A percentile compares a stretch with the other conserved stretches of the same genome.
Evolutionary conservation across 2,888 invertebrate species (phyloP).

Genomic region (Deroplatys truncata): DNA sequence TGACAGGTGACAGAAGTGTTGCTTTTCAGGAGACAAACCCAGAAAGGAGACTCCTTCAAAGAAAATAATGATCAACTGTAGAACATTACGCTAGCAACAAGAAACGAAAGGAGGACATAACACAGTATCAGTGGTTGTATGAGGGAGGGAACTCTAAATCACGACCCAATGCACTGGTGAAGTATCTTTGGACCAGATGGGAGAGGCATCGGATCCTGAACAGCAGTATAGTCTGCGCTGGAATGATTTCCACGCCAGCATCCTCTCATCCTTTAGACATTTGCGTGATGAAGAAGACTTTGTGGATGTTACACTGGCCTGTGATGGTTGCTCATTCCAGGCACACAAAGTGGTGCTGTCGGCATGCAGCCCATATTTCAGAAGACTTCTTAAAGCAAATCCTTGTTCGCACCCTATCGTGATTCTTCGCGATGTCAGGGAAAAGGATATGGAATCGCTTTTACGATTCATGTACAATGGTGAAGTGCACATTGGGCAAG

Average conservation of each 20-base stretch:
- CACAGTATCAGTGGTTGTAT: neutral
- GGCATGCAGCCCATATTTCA: constrained; percentile 90
- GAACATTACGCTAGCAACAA: neutral
- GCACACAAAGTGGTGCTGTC: constrained; percentile 89
- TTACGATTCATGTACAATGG: constrained; percentile 91
- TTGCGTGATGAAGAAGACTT: constrained; percentile 88
- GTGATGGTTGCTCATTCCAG: constrained; percentile 83
- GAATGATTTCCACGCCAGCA: constrained; percentile 92
- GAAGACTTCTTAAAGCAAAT: constrained; percentile 81
- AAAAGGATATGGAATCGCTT: constrained; percentile 81
- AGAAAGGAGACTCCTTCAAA: neutral
- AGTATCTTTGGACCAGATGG: constrained; percentile 29
- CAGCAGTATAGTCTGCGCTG: constrained; percentile 91
- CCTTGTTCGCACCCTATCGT: constrained; percentile 89
- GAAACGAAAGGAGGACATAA: neutral
- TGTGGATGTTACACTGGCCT: constrained; percentile 88
- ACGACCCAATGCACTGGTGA: constrained; percentile 21
- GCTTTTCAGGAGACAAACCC: neutral
- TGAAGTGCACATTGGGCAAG: constrained; percentile 85
- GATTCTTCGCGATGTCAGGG: constrained; percentile 79
- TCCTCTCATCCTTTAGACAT: constrained; percentile 84
- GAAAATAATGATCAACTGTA: neutral
- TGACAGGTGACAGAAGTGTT: neutral
- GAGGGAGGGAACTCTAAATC: neutral
- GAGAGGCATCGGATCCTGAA: constrained; percentile 47